Conservation (phyloP, 2,113 vertebrate species). For the Regulus satrapa region DNA sequence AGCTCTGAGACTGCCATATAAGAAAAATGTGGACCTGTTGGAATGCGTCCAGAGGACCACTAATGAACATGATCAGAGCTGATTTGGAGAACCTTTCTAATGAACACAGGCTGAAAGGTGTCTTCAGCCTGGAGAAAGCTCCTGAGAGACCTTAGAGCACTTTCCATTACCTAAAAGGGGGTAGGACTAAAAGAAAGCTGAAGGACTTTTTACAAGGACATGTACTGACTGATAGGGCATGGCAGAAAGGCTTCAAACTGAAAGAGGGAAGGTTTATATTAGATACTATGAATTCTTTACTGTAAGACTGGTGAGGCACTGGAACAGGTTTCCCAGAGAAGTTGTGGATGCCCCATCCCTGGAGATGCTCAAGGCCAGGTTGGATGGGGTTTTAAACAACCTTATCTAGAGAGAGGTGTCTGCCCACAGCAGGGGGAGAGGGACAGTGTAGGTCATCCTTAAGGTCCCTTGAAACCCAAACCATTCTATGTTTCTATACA, state of each 20-base stretch:
- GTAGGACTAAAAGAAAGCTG: neutral
- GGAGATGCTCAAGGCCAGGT: neutral
- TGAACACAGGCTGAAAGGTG: neutral
- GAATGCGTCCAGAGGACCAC: rapidly evolving
- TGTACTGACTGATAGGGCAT: neutral
- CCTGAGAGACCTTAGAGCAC: neutral
- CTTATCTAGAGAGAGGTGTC: neutral
- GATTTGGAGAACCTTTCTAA: neutral
- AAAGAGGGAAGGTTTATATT: neutral
- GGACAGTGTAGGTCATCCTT: neutral
- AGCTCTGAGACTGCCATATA: neutral
- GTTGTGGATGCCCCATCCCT: neutral
- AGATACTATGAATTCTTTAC: neutral
- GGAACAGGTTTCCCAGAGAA: neutral
- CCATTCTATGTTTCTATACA: neutral
- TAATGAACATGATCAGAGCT: neutral
- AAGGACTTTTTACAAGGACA: neutral
- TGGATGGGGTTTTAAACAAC: neutral
- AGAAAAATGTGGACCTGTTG: neutral
- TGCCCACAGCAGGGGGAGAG: neutral
- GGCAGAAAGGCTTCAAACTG: neutral
- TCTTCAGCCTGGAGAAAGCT: neutral
- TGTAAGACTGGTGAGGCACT: neutral
- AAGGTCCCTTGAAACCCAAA: neutral
- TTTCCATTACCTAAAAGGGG: neutral